Base-by-base conservation (phyloP, 2,888 invertebrate genomes). In the Hanleya hanleyi region DNA sequence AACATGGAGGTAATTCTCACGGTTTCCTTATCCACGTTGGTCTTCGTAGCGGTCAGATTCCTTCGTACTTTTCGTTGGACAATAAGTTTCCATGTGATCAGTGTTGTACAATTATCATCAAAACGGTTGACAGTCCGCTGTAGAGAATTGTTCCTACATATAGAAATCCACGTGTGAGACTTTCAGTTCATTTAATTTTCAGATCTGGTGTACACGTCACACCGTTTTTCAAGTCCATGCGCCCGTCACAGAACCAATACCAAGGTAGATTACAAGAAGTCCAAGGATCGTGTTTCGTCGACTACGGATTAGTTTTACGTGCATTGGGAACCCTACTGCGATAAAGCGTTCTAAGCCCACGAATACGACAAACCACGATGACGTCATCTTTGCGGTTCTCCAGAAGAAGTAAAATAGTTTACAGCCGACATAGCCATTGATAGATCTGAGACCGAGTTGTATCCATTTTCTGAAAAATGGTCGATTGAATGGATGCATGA, bases 331-430 rank as follows among this genome's bases (percentile, higher is more conserved):
- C 72, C 80, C 80, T 12, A 84, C 83, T n/a, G 81, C 83, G 7
- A 83, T 67, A 41, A 85, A 84, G 1, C 85, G 70, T 64, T 85
- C 83, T 15, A 83, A 68, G 64, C 80, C 77, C 26, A 85, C 72
- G 33, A 80, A 70, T 1, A 83, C 82, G 2, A 85, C 77, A 18
- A 85, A 68, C 84, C 85, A 83, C 7, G 84, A 83, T 51, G 83
- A 83, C 65, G 79, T 78, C 77, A 82, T 83, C 71, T 85, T 85
- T 5, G 78, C 71, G 1, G 80, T 76, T 51, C 77, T 74, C 65
- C 74, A 81, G 12, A 78, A 69, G 57, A 80, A 77, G 69, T 82
- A 84, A 74, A 82, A 85, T 1, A 80, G 32, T 49, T 82, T 78
- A 66, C 85, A 85, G 7, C 80, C 77, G 1, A 71, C 18, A 29